phyloP scores from a whole-genome alignment of 2,797 vertebrate genomes.

The Trichosurus vulpecula region DNA sequence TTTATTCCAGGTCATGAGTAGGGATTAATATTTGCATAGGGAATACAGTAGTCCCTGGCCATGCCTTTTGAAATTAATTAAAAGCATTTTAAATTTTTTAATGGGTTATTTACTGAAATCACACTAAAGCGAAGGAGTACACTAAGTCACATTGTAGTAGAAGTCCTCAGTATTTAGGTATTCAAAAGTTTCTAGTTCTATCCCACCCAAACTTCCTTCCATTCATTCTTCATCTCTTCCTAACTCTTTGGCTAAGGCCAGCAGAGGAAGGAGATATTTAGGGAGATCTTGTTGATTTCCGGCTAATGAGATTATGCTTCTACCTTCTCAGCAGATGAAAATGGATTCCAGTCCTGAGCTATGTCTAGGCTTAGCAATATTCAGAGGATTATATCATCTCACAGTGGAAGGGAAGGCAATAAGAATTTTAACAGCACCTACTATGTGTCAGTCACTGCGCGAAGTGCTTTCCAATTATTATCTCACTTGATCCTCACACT shows the following conservation, averaged over 20 bases:
- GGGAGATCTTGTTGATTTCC: not conserved
- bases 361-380: not conserved
- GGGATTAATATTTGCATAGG: constrained; percentile 72
- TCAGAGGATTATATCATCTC: not conserved
- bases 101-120: constrained; percentile 76
- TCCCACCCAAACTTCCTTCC: constrained; percentile 2
- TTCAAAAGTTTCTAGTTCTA: constrained; percentile 15
- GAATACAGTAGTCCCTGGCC: constrained; percentile 60
- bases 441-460: not conserved
- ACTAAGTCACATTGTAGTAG: constrained; percentile 43
- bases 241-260: not conserved
- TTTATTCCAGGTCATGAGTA: constrained; percentile 70
- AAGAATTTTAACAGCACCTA: not conserved
- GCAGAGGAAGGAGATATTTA: not conserved
- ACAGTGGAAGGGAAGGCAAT: not conserved
- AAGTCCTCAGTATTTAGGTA: constrained; percentile 26
- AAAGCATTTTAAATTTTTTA: constrained; percentile 74
- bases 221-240: constrained; percentile 9
- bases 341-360: constrained; percentile 2
- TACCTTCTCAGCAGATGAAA: constrained; percentile 29
- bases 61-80: constrained; percentile 80
- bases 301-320: constrained; percentile 42
- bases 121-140: constrained; percentile 71
- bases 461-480: not conserved
- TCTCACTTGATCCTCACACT: not conserved